Evolutionary conservation across 2,113 vertebrate genomes (phyloP), one percentile per base, ranked within the genome.

Genomic region (Sceloporus undulatus): DNA sequence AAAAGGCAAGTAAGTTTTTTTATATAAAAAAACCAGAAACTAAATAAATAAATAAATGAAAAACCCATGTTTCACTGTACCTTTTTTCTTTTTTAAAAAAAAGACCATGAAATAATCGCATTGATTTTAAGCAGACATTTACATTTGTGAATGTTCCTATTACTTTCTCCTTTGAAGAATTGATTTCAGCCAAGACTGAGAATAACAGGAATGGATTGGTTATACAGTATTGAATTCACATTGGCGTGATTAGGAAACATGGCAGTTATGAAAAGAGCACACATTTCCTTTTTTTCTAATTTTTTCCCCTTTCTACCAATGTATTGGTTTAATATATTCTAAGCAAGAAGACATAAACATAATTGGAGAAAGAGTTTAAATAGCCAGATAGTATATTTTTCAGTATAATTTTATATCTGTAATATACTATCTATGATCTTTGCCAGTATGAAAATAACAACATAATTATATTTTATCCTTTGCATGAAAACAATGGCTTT

Each of bases 161-260:
- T 92, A 85, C 82, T 77, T 93, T 93, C 16, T 34, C 80, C 92
- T 93, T 92, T 93, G 93, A 95, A 92, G 90, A 94, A 96, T 93
- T 95, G 93, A 96, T 96, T 95, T 95, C 90, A 94, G 85, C 92
- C 93, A 91, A 34, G 34, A 82, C 80, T 92, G 90, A 84, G 82
- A 85, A 84, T 89, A 91, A 79, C 86, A 93, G 86, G 90, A 94
- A 91, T 92, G 95, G 91, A 95, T 93, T 93, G 84, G 84, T n/a
- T 92, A 27, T 93, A n/a, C n/a, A n/a, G n/a, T n/a, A 96, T 95
- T 92, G 94, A 95, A 92, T 95, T 95, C 87, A 81, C 93, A 92
- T 87, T 90, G 92, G 92, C 91, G 81, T 93, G 93, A 95, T 93
- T 94, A 93, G 93, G 92, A 93, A 91, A 29, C 90, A 89, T 89